Percentiles rank a stretch among this genome's conserved stretches.
phyloP scores from a whole-genome alignment of 2,797 vertebrate genomes.

The Liparis tanakae region DNA sequence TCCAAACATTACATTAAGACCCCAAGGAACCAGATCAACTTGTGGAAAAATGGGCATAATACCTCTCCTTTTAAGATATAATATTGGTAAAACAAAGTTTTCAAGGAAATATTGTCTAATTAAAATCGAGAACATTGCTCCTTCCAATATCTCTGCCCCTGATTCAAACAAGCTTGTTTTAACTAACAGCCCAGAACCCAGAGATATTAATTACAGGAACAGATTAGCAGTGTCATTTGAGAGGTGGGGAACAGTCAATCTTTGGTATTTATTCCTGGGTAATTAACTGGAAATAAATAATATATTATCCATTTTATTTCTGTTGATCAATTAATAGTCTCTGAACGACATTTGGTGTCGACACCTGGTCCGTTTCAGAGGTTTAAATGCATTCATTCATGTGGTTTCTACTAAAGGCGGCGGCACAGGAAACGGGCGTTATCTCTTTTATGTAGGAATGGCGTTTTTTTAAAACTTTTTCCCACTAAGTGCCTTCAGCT shows the following conservation, averaged over 20 bases:
- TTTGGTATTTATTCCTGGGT: neutral
- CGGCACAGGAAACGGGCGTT: neutral
- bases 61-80: no score
- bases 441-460: slow-evolving; percentile 3
- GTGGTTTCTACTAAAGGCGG: neutral
- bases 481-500: neutral
- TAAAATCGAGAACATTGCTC: neutral
- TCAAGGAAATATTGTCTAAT: neutral
- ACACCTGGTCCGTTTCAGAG: neutral
- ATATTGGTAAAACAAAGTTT: neutral
- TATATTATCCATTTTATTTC: neutral
- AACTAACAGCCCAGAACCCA: neutral
- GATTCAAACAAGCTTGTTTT: neutral
- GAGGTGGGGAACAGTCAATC: neutral
- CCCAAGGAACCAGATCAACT: no score
- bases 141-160: neutral
- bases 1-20: no score
- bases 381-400: neutral
- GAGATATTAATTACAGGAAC: neutral
- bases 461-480: slow-evolving; percentile 10
- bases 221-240: neutral
- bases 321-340: no score
- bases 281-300: no score
- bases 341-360: neutral
- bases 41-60: no score